A percentile compares a stretch with the other conserved stretches of the same genome.
Conservation (phyloP, 2,888 invertebrate species). For the Alentia gelatinosa region DNA sequence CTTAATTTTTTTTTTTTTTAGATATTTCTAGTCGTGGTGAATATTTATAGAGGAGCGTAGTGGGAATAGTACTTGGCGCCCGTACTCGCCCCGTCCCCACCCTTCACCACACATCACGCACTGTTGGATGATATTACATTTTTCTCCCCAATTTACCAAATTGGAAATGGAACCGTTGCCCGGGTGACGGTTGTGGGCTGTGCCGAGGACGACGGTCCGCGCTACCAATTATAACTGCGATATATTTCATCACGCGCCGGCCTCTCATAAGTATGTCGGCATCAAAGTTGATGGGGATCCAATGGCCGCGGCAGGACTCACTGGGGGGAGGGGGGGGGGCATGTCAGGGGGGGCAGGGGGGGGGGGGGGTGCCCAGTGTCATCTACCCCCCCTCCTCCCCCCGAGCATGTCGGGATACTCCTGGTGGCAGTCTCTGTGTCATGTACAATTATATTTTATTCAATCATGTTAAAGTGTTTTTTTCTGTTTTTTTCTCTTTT, state of each 20-base stretch:
- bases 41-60: not conserved
- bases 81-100: not conserved
- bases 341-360: not conserved
- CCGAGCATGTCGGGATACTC: too few relatives aligned
- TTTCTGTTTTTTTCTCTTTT: too few relatives aligned
- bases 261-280: not conserved
- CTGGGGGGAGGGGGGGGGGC: not conserved
- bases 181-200: not conserved
- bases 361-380: not conserved
- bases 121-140: not conserved
- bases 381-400: not conserved
- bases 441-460: too few relatives aligned
- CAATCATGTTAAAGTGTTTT: too few relatives aligned
- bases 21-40: not conserved
- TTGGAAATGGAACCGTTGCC: not conserved
- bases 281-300: conserved; percentile 16
- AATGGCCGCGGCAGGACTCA: not conserved
- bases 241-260: not conserved
- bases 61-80: not conserved
- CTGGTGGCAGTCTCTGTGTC: too few relatives aligned
- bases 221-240: not conserved
- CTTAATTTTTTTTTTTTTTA: too few relatives aligned
- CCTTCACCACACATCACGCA: not conserved
- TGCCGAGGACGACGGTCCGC: not conserved
- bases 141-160: not conserved